Conservation (phyloP, 2,888 invertebrate species). For the Nomada flava region DNA sequence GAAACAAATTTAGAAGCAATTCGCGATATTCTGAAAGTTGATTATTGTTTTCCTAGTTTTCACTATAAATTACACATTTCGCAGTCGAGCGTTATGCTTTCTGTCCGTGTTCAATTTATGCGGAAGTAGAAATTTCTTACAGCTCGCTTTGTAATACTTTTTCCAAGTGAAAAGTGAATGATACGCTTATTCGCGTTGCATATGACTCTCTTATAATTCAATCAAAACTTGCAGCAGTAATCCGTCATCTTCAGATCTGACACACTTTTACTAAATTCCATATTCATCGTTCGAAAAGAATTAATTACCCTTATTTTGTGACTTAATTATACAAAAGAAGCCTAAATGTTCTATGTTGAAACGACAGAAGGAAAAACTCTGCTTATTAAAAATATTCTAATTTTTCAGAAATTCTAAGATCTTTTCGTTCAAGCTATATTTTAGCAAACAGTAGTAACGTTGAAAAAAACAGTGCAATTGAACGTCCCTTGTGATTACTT, state of each 20-base stretch:
- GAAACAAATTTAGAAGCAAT: not conserved
- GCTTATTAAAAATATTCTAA: too few relatives aligned
- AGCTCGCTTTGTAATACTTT: constrained; percentile 4
- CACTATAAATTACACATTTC: constrained; percentile 35
- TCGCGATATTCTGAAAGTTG: constrained; percentile 34
- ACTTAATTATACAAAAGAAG: not conserved
- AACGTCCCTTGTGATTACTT: not conserved
- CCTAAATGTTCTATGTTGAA: not conserved
- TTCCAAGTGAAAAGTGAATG: constrained; percentile 22
- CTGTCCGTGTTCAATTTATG: constrained; percentile 24
- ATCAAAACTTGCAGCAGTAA: not conserved
- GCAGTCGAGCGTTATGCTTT: constrained; percentile 17
- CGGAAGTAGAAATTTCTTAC: constrained; percentile 36
- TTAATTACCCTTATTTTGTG: not conserved
- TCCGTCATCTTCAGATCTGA: not conserved
- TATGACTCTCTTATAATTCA: not conserved
- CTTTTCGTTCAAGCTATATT: too few relatives aligned
- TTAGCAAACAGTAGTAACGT: not conserved
- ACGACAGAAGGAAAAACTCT: too few relatives aligned
- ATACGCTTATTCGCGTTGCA: not conserved
- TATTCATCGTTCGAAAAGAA: not conserved
- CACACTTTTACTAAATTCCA: too few relatives aligned
- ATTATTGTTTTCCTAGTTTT: constrained; percentile 35
- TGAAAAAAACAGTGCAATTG: not conserved
- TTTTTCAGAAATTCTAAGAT: too few relatives aligned